Evolutionary conservation across 2,888 invertebrate species (phyloP).

Genomic region (Caenorhabditis auriculariae): DNA sequence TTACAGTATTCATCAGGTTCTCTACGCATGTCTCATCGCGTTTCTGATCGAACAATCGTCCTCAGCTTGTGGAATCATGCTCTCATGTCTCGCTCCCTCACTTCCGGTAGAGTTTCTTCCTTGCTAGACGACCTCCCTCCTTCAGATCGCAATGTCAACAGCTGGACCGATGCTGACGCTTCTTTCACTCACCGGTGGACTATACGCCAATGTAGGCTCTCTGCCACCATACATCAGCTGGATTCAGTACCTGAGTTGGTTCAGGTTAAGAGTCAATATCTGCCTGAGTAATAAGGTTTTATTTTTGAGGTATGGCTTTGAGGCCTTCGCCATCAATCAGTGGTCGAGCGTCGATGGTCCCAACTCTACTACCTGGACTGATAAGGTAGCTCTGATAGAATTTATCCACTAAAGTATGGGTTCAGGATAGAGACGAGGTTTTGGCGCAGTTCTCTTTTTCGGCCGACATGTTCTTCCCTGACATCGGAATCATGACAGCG

Average conservation of each 20-base stretch:
- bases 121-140: neutral
- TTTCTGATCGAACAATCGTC: slow-evolving; percentile 50
- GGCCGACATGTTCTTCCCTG: slow-evolving; percentile 44
- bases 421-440: slow-evolving; percentile 28
- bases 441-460: slow-evolving; percentile 44
- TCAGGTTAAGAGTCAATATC: slow-evolving; percentile 32
- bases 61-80: slow-evolving; percentile 55
- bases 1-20: slow-evolving; percentile 17
- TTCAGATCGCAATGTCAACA: slow-evolving; percentile 37
- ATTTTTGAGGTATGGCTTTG: slow-evolving; percentile 49
- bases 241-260: slow-evolving; percentile 55
- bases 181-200: slow-evolving; percentile 60
- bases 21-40: slow-evolving; percentile 33
- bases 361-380: slow-evolving; percentile 21
- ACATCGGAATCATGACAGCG: slow-evolving; percentile 46
- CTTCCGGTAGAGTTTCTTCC: slow-evolving; percentile 50
- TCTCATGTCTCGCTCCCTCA: slow-evolving; percentile 55
- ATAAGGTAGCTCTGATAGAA: too few species aligned
- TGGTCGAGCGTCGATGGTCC: slow-evolving; percentile 47
- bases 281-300: neutral
- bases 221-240: slow-evolving; percentile 59
- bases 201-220: slow-evolving; percentile 61
- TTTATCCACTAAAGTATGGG: neutral
- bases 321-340: slow-evolving; percentile 67
- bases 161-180: slow-evolving; percentile 60